These are phyloP conservation scores for Tetragnatha versicolor DNA, from an alignment of 1,140 invertebrate genomes.

Conservation along the genomic window DNA sequence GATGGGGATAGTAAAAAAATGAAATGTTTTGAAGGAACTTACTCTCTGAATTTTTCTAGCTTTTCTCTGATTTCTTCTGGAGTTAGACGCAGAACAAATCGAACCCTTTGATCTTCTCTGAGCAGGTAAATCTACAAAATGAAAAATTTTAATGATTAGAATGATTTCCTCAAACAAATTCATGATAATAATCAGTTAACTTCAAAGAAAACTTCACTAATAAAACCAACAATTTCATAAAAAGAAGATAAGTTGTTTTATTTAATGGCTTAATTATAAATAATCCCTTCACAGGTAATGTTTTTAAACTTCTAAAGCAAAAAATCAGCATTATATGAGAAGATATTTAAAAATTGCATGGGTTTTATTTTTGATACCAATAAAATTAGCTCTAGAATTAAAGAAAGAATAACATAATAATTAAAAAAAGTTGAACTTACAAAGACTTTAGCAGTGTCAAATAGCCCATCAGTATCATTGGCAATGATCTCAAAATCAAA, in stretches of 20 bases:
- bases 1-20: background rate
- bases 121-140: slow-evolving; percentile 79
- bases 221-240: background rate
- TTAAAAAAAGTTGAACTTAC: no score
- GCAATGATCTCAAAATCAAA: slow-evolving; percentile 89
- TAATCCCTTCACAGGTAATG: no score
- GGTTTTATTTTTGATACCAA: no score
- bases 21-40: slow-evolving; percentile 62
- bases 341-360: no score
- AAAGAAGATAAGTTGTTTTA: no score
- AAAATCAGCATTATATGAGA: no score
- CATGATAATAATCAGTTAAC: background rate
- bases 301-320: no score
- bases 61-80: slow-evolving; percentile 82
- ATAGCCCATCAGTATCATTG: slow-evolving; percentile 82
- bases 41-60: slow-evolving; percentile 82
- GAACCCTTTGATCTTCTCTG: slow-evolving; percentile 89
- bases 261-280: no score
- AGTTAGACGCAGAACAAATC: slow-evolving; percentile 88
- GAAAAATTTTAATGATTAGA: no score
- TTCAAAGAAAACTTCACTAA: background rate
- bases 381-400: no score
- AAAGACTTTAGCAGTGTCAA: slow-evolving; percentile 64
- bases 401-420: no score
- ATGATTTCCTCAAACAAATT: background rate